Conservation (phyloP, 2,888 invertebrate genomes). For the Hedya salicella region DNA sequence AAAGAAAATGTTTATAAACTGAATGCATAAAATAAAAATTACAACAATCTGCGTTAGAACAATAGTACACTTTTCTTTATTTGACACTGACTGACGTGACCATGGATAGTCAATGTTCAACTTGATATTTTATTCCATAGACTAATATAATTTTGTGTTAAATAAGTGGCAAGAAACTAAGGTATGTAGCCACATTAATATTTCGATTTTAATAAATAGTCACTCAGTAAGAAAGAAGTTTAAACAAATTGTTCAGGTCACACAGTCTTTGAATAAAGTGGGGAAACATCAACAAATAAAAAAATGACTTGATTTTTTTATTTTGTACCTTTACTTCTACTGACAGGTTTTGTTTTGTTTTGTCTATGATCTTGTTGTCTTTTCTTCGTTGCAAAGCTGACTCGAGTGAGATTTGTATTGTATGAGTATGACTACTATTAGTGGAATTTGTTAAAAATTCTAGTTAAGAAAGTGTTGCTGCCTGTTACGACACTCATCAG, state of each 20-base stretch:
- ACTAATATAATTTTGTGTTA: too few species aligned
- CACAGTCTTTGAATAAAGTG: too few species aligned
- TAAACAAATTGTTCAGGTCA: too few species aligned
- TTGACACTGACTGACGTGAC: too few species aligned
- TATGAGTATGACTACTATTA: constrained; percentile 30
- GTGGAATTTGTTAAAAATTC: constrained; percentile 26
- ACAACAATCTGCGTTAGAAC: neutral
- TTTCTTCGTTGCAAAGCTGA: constrained; percentile 17
- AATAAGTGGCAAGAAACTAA: too few species aligned
- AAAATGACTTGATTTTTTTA: too few species aligned
- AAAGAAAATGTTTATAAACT: neutral
- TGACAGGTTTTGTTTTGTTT: constrained; percentile 11
- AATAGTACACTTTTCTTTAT: neutral
- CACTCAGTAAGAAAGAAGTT: too few species aligned
- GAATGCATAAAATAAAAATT: neutral
- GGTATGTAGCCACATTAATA: too few species aligned
- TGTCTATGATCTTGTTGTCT: constrained; percentile 17
- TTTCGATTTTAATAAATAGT: too few species aligned
- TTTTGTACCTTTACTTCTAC: neutral
- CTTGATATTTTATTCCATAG: too few species aligned
- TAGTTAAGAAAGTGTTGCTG: constrained; percentile 9
- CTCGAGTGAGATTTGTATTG: constrained; percentile 1
- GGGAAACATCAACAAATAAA: too few species aligned
- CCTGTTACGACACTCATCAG: neutral
- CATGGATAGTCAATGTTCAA: too few species aligned